Percentiles rank a stretch among this genome's conserved stretches.
phyloP scores from a whole-genome alignment of 30 jellyfish, hydroid and myxozoan genomes.

The Chrysaora quinquecirrha region DNA sequence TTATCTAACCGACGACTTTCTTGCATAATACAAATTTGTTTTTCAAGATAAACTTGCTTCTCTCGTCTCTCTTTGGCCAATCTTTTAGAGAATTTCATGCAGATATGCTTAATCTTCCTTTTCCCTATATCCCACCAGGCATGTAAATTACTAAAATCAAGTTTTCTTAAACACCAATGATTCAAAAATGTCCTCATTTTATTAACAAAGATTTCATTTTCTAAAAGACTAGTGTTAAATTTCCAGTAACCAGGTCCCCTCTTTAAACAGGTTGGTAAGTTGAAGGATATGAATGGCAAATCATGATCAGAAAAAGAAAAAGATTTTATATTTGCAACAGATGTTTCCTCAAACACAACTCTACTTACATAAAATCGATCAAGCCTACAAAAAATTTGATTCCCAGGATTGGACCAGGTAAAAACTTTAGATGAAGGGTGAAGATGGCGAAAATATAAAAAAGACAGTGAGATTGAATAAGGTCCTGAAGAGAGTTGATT shows the following conservation, averaged over 20 bases:
- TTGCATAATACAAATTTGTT: no score
- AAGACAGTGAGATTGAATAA: neutral
- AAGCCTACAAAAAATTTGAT: neutral
- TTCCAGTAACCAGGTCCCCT: neutral
- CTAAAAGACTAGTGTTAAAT: neutral
- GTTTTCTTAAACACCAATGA: neutral
- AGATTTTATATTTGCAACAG: neutral
- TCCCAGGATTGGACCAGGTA: neutral
- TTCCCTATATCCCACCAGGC: no score
- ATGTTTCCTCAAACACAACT: neutral
- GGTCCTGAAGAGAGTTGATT: neutral
- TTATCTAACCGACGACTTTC: neutral
- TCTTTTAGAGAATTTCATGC: no score
- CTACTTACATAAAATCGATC: neutral
- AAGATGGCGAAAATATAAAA: neutral
- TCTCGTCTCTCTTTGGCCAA: neutral
- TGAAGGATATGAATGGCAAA: neutral
- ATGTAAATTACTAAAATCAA: neutral
- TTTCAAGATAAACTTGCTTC: no score
- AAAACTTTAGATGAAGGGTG: neutral
- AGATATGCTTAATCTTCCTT: no score
- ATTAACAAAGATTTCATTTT: no score
- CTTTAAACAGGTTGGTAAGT: neutral
- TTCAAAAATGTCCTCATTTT: neutral
- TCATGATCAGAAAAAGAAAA: neutral